phyloP scores from a whole-genome alignment of 1,140 invertebrate species.

The Diabrotica virgifera region DNA sequence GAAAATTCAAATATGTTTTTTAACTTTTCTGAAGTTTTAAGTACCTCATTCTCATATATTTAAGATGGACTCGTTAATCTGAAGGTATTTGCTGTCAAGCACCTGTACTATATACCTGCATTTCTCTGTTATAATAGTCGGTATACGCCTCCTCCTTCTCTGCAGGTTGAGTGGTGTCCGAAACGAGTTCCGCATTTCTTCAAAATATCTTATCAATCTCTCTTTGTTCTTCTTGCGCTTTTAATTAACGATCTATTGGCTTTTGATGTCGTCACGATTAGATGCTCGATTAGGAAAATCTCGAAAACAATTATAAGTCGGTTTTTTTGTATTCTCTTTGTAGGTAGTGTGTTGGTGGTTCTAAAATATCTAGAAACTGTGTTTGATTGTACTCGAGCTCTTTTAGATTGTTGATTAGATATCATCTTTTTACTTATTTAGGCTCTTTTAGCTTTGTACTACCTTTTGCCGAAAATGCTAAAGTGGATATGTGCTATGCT shows the following conservation, averaged over 20 bases:
- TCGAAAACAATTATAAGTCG: background rate
- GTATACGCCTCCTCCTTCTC: conserved; percentile 11
- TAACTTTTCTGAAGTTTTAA: no score
- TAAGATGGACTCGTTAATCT: no score
- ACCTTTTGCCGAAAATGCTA: no score
- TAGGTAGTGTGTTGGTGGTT: conserved; percentile 1
- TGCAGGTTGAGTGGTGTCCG: conserved; percentile 16
- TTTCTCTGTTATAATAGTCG: conserved; percentile 8
- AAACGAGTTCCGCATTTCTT: conserved; percentile 32
- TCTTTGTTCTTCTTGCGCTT: conserved; percentile 17
- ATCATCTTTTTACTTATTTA: no score
- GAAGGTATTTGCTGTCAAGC: background rate
- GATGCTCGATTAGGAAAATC: background rate
- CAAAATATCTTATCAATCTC: conserved; percentile 23
- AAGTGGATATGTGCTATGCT: no score
- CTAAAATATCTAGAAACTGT: background rate
- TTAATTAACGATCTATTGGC: conserved; percentile 18
- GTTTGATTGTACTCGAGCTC: no score
- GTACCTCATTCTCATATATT: no score
- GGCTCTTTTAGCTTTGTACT: no score
- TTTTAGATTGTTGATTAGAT: no score
- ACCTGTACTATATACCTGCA: conserved; percentile 11
- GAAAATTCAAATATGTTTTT: no score
- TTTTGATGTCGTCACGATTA: conserved; percentile 14
- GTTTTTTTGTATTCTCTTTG: background rate